Base-by-base conservation (phyloP, 2,113 vertebrate genomes). In the Ciconia boyciana region DNA sequence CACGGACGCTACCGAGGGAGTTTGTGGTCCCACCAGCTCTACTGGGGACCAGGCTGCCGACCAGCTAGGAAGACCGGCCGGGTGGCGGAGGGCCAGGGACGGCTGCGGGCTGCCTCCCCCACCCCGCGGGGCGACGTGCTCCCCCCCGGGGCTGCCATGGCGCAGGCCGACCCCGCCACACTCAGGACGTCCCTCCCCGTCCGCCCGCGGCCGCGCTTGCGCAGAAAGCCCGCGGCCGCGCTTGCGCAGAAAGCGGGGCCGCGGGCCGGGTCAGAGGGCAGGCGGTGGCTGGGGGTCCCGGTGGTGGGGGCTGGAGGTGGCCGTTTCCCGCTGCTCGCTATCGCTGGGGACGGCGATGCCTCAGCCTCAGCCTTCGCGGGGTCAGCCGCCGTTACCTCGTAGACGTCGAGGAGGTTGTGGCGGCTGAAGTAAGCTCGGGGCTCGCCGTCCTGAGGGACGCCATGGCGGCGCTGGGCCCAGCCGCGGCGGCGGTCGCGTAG, bases 321-420 rank as follows among this genome's bases (percentile, higher is more conserved):
- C 11, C 1, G 5, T 10, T 24, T 19, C 6, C 43, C 29, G 54
- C n/a, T 25, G 52, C 43, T 69, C 4, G 34, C 41, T 46, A 2
- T 6, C 10, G 34, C 13, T 16, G 12, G 49, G 52, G 16, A 11
- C 34, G 16, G 75, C 43, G 21, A 1, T 39, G 34, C 19, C 7
- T 12, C 31, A 7, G 48, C 12, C 22, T 41, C 66, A 26, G 16
- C 9, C 15, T 12, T 11, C 12, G 24, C 15, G 36, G 54, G 19
- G 3, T 19, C 7, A 34, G 57, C 31, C 21, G 25, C 34, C 36
- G 28, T 74, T 96, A 96, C 95, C 88, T 96, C 94, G 26, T 96
- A 96, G 28, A 94, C 24, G 52, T 79, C 48, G 16, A 85, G 89
- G 41, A 97, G 91, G 41, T 41, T 51, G 83, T 97, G 89, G 44